A percentile compares a stretch with the other conserved stretches of the same genome.
Conservation (phyloP, 1,140 invertebrate species). For the Caerostris darwini region DNA sequence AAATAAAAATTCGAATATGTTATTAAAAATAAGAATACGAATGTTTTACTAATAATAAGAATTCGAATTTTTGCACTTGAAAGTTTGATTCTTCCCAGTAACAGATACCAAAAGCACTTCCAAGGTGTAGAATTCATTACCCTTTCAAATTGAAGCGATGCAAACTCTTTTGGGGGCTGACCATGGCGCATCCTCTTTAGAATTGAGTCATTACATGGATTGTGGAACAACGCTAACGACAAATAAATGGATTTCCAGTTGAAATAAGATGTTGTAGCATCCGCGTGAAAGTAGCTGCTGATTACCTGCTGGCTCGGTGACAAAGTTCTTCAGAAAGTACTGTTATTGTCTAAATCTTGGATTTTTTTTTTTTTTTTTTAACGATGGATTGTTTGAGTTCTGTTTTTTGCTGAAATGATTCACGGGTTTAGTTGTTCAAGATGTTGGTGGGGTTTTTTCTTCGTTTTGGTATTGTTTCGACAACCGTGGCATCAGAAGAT, state of each 20-base stretch:
- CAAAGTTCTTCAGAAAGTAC: background rate
- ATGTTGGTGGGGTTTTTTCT: background rate
- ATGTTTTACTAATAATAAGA: no score
- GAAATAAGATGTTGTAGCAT: background rate
- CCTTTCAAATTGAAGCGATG: background rate
- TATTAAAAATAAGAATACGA: no score
- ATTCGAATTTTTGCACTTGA: no score
- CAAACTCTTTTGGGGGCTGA: background rate
- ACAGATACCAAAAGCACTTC: background rate
- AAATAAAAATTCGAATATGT: no score
- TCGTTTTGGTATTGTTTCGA: background rate
- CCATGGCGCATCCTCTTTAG: background rate
- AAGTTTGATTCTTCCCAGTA: background rate
- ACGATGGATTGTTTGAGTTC: background rate
- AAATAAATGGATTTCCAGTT: no score
- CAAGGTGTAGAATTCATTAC: background rate
- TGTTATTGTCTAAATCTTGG: background rate
- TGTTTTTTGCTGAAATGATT: background rate
- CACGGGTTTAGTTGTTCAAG: background rate
- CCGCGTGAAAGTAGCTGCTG: background rate
- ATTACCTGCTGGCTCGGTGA: background rate
- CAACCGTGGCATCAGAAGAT: no score
- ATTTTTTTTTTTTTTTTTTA: background rate
- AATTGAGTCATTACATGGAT: background rate
- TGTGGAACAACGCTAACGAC: no score